Percentiles rank a stretch among this genome's conserved stretches.
Conservation (phyloP, 2,888 invertebrate species). For the Torymus auratus region DNA sequence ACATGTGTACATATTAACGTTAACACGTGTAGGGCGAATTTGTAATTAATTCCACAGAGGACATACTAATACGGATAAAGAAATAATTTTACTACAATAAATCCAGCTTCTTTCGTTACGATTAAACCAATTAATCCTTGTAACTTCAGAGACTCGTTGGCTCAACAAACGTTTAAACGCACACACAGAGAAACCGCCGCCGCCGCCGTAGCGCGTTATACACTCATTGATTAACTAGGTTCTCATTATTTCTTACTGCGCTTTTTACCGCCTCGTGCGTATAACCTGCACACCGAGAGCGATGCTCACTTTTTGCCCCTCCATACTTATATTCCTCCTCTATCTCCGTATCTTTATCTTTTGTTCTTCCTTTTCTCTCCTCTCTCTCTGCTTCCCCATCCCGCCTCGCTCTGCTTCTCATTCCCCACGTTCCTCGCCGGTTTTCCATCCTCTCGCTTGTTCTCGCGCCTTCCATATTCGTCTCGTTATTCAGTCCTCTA, state of each 20-base stretch:
- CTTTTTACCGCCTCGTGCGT: conserved; percentile 27
- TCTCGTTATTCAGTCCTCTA: neutral
- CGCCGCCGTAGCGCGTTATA: neutral
- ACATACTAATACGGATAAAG: conserved; percentile 30
- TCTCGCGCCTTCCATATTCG: neutral
- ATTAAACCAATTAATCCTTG: conserved; percentile 50
- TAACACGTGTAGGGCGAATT: conserved; percentile 23
- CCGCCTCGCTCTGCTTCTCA: neutral
- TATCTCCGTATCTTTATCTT: conserved; percentile 29
- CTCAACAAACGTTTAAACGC: conserved; percentile 36
- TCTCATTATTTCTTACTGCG: conserved; percentile 51
- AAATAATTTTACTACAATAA: conserved; percentile 49
- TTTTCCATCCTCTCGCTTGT: conserved; percentile 9
- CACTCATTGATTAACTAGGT: conserved; percentile 55
- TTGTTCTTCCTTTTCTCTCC: conserved; percentile 5
- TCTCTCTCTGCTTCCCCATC: neutral
- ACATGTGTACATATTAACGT: conserved; percentile 11
- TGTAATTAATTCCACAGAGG: conserved; percentile 48
- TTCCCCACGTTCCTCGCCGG: too few species aligned
- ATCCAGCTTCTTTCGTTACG: conserved; percentile 42
- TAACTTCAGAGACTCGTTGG: conserved; percentile 30
- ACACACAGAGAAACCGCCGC: neutral
- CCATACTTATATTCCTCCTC: conserved; percentile 15
- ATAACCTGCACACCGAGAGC: neutral
- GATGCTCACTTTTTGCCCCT: conserved; percentile 33